A percentile compares a stretch with the other conserved stretches of the same genome.
Conservation (phyloP, 2,113 vertebrate genomes). For the Deroptyus accipitrinus region DNA sequence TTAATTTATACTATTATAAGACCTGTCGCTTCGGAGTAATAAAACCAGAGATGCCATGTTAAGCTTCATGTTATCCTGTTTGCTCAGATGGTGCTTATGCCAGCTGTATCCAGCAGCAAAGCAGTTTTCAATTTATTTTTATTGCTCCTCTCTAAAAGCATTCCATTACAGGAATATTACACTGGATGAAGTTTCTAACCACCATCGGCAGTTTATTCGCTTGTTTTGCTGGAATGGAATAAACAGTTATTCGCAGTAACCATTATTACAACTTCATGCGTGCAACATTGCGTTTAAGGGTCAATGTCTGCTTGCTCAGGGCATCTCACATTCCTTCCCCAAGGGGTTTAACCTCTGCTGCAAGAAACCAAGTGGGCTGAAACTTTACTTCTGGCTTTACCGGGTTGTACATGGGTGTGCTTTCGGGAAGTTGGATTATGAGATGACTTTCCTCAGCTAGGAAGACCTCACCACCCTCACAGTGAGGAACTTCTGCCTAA, state of each 20-base stretch:
- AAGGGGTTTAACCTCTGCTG: not conserved
- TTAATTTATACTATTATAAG: slow-evolving; percentile 67
- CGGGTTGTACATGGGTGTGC: rapidly evolving
- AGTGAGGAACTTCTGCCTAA: not conserved
- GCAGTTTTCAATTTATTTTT: slow-evolving; percentile 80
- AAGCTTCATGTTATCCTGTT: slow-evolving; percentile 69
- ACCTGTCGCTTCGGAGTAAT: slow-evolving; percentile 57
- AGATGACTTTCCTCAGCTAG: not conserved
- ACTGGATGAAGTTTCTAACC: slow-evolving; percentile 64
- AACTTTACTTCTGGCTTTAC: not conserved
- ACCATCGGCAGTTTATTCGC: slow-evolving; percentile 66
- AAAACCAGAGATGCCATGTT: slow-evolving; percentile 62
- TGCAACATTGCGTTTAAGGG: not conserved
- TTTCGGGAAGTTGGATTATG: rapidly evolving
- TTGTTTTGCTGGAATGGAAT: slow-evolving; percentile 67
- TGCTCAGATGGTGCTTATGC: slow-evolving; percentile 67
- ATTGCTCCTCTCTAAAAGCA: slow-evolving; percentile 79
- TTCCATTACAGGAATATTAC: slow-evolving; percentile 78
- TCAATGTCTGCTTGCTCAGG: not conserved
- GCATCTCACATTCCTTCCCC: not conserved
- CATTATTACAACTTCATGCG: not conserved
- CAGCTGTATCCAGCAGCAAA: slow-evolving; percentile 73
- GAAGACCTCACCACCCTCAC: not conserved
- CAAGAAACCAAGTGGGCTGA: not conserved
- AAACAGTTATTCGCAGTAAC: slow-evolving; percentile 30